Evolutionary conservation across 1,140 invertebrate genomes (phyloP), one percentile per base, ranked within the genome.

Genomic region (Drosophila melanica): DNA sequence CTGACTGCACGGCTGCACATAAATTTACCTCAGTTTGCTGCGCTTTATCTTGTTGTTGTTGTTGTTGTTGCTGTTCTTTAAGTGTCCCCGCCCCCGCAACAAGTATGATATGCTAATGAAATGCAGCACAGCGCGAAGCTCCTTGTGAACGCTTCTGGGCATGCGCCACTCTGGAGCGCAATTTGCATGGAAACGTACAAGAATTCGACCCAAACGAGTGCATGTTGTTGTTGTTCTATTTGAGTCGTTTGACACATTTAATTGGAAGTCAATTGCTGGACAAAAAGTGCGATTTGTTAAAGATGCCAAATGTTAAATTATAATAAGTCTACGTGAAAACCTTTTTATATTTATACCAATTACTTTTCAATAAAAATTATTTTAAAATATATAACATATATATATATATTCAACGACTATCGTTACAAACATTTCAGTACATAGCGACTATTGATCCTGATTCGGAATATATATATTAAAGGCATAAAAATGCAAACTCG

Each of bases 251-350:
- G 82, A 87, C 81, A 79, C 75, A 79, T 89, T 87, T 87, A 87
- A 87, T 87, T 87, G 84, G 79, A 86, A 87, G 72, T 81, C 71
- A 86, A 86, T 86, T 86, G 82, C 59, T 42, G 39, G 39, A 9
- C 67, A 70, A 45, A 65, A 66, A 78, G 67, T 81, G 54, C 18
- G 37, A 66, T 66, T 33, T 27, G 23, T 42, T 44, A 9, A 11
- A 12, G 39, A 57, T 57, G 12, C 8, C 1, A 37, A 48, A 48
- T 48, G 12, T n/a, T 44, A 7, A 16, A 18, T 18, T 16, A 44
- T 6, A 42, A 42, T 5, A 18, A 1, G 18, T 18, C 18, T 2
- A 18, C 18, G 18, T 42, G 5, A 3, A 14, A 42, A 7, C 27
- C 4, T 30, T 30, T 30, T 33, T 7, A 8, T 33, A 33, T 7